Conservation (phyloP, 2,888 invertebrate species). For the Phoenoteleia sp. region DNA sequence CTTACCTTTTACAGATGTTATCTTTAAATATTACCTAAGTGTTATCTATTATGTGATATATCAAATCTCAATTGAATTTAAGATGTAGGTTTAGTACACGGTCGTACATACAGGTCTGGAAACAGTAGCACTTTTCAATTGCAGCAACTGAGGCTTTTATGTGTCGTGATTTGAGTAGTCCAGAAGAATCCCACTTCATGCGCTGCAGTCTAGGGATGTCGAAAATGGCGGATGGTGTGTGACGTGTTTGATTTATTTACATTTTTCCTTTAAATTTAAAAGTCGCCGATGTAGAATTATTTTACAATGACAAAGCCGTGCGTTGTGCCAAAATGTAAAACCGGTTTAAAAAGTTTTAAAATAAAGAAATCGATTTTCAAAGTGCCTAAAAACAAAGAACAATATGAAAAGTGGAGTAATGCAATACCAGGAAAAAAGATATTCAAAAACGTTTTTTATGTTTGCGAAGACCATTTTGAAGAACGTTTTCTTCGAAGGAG, state of each 20-base stretch:
- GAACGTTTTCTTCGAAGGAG: not conserved
- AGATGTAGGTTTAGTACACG: not conserved
- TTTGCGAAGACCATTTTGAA: conserved; percentile 2
- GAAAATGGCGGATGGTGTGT: no score
- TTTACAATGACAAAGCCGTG: conserved; percentile 1
- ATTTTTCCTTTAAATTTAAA: no score
- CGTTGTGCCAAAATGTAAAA: not conserved
- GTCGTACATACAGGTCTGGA: not conserved
- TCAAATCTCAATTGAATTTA: no score
- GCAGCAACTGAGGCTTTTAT: not conserved
- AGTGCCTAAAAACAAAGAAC: not conserved
- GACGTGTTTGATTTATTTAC: no score
- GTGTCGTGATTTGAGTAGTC: not conserved
- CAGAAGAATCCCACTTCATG: not conserved
- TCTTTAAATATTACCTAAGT: no score
- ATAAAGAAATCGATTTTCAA: not conserved
- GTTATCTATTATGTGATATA: no score
- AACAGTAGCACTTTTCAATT: not conserved
- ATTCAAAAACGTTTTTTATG: not conserved
- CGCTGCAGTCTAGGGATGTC: not conserved
- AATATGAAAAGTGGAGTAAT: not conserved
- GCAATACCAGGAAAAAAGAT: not conserved
- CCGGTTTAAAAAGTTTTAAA: not conserved
- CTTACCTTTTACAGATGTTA: no score
- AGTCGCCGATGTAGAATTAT: no score